phyloP scores from a whole-genome alignment of 2,888 invertebrate species.

The Tachystola acroxantha region DNA sequence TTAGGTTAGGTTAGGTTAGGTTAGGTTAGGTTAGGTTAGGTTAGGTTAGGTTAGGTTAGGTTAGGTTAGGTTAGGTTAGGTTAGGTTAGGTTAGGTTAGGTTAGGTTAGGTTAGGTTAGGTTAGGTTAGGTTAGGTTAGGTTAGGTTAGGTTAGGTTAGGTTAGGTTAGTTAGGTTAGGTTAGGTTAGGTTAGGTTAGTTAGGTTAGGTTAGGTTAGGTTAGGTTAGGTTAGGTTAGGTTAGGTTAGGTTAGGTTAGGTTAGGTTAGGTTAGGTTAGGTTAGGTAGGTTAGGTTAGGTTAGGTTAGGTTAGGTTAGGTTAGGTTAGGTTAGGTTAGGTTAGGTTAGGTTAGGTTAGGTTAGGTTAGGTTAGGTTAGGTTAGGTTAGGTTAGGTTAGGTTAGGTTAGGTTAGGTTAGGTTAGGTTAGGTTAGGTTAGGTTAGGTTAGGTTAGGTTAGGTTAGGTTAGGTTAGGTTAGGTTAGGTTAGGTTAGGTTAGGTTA shows the following conservation, averaged over 20 bases:
- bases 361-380: not conserved
- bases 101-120: not conserved
- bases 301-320: not conserved
- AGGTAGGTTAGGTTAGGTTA: not conserved
- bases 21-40: slow-evolving; percentile 7
- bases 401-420: not conserved
- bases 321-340: not conserved
- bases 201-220: not conserved
- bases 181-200: not conserved
- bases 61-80: not conserved
- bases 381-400: slow-evolving; percentile 1
- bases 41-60: not conserved
- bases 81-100: not conserved
- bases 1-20: slow-evolving; percentile 3
- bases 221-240: not conserved
- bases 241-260: not conserved
- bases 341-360: not conserved
- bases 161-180: slow-evolving; percentile 3
- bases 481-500: not conserved
- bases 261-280: not conserved
- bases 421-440: not conserved
- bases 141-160: not conserved
- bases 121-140: slow-evolving; percentile 5
- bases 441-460: not conserved
- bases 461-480: not conserved